phyloP scores from a whole-genome alignment of 2,888 invertebrate species.

The Halocaridina rubra region DNA sequence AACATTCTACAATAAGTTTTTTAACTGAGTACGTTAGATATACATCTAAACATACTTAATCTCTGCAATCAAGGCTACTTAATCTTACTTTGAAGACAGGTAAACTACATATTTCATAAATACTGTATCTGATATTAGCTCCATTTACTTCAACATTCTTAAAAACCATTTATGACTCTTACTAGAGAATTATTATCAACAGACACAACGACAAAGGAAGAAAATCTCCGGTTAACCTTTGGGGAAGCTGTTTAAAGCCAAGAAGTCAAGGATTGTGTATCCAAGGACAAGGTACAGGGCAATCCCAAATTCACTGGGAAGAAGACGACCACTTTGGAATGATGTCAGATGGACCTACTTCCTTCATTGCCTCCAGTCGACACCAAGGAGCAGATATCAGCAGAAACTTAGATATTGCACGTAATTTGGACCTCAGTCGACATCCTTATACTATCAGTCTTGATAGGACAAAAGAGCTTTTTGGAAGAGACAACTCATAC shows the following conservation, averaged over 20 bases:
- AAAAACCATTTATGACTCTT: no score
- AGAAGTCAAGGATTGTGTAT: conserved; percentile 39
- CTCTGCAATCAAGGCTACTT: no score
- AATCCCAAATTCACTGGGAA: conserved; percentile 26
- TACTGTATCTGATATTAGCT: no score
- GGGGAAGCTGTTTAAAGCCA: conserved; percentile 31
- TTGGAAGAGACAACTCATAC: conserved; percentile 11
- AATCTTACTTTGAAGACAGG: no score
- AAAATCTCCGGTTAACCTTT: conserved; percentile 47
- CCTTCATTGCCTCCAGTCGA: conserved; percentile 13
- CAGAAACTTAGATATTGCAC: background rate
- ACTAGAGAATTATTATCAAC: no score
- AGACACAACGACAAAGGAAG: conserved; percentile 32
- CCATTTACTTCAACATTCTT: no score
- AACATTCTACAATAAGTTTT: no score
- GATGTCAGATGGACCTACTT: conserved; percentile 13
- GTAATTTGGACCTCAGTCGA: conserved; percentile 39
- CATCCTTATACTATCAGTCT: conserved; percentile 62
- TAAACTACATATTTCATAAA: no score
- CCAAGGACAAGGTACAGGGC: conserved; percentile 24
- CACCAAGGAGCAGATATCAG: background rate
- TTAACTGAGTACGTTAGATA: no score
- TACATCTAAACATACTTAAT: no score
- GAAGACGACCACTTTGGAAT: conserved; percentile 34
- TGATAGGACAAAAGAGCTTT: conserved; percentile 55